These are phyloP conservation scores for Octomys mimax DNA, from an alignment of 2,797 vertebrate genomes.

Conservation along the genomic window DNA sequence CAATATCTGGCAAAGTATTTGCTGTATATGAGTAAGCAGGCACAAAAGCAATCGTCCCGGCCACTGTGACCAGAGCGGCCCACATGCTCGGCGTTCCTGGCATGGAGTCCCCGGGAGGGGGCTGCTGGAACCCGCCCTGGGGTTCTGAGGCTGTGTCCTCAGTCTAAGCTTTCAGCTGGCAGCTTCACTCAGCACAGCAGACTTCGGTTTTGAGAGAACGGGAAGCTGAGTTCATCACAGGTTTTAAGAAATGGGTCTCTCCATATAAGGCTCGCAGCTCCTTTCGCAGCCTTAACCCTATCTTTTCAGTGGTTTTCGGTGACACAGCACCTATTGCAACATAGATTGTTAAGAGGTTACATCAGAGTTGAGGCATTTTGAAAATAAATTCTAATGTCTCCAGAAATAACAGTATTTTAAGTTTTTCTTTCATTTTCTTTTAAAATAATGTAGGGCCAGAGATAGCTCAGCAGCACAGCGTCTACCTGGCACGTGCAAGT, in stretches of 20 bases:
- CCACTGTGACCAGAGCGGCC: background rate
- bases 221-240: constrained; percentile 56
- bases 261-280: constrained; percentile 78
- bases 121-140: background rate
- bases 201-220: constrained; percentile 29
- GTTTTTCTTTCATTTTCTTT: background rate
- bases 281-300: constrained; percentile 59
- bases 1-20: constrained; percentile 68
- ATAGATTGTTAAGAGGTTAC: background rate
- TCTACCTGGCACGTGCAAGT: no score
- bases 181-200: background rate
- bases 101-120: background rate
- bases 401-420: constrained; percentile 59
- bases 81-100: background rate
- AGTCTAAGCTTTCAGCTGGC: background rate
- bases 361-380: constrained; percentile 20
- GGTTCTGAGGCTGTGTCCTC: background rate
- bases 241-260: constrained; percentile 57
- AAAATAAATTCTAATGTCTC: constrained; percentile 58
- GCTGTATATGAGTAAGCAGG: background rate
- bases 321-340: constrained; percentile 57
- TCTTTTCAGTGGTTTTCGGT: constrained; percentile 21
- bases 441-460: no score
- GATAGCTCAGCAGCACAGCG: no score
- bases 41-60: constrained; percentile 50